Evolutionary conservation across 2,888 invertebrate genomes (phyloP).

Genomic region (Chrysotoxum bicinctum): DNA sequence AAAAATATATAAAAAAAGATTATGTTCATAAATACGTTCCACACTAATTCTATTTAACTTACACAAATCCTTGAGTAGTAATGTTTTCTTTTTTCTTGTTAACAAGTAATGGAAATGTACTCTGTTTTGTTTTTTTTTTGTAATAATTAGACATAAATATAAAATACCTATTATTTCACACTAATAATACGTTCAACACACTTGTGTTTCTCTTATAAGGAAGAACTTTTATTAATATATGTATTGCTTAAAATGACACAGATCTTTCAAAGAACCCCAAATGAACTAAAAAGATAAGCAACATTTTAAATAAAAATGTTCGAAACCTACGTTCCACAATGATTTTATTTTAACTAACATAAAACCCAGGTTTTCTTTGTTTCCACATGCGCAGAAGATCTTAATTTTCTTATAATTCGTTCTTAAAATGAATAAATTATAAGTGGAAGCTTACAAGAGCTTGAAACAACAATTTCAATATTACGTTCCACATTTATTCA

Average conservation of each 20-base stretch:
- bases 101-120: too few species aligned
- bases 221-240: too few species aligned
- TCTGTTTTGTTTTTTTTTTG: too few species aligned
- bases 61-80: too few species aligned
- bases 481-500: background rate
- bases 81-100: too few species aligned
- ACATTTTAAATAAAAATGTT: background rate
- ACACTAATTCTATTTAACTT: background rate
- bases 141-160: too few species aligned
- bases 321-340: background rate
- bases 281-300: background rate
- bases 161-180: too few species aligned
- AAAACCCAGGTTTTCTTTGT: background rate
- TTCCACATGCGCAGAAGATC: rapidly evolving
- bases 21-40: background rate
- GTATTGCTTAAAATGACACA: too few species aligned
- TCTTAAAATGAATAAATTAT: background rate
- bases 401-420: background rate
- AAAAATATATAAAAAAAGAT: background rate
- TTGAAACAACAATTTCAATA: background rate
- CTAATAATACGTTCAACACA: too few species aligned
- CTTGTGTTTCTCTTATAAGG: too few species aligned
- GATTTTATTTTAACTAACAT: background rate
- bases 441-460: background rate
- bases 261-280: too few species aligned